A percentile compares a stretch with the other conserved stretches of the same genome.
These are phyloP conservation scores for Sebastes itinus DNA, from an alignment of 2,797 vertebrate genomes.

Conservation along the genomic window DNA sequence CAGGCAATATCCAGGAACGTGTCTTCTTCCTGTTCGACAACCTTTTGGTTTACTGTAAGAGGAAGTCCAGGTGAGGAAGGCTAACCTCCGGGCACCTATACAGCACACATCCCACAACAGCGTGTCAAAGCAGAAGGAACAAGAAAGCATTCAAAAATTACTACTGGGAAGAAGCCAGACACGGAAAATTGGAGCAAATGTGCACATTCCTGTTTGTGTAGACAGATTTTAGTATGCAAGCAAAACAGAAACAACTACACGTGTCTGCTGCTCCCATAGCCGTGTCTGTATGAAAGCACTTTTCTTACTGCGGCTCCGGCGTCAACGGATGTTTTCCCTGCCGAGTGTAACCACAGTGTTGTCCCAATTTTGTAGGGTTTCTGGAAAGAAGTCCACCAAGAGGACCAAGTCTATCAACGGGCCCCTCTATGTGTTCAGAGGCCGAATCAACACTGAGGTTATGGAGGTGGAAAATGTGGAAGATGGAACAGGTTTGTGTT, in stretches of 20 bases:
- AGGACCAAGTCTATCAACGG: conserved; percentile 98
- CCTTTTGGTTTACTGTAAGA: conserved; percentile 98
- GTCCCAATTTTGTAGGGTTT: conserved; percentile 86
- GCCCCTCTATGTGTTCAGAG: conserved; percentile 93
- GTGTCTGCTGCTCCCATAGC: conserved; percentile 6
- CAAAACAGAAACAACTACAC: conserved; percentile 28
- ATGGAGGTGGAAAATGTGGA: conserved; percentile 99
- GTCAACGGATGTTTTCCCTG: conserved; percentile 58
- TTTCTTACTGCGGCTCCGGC: conserved; percentile 33
- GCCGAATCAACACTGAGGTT: conserved; percentile 96
- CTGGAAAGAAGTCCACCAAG: conserved; percentile 95
- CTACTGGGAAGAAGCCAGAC: neutral
- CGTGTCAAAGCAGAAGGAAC: neutral
- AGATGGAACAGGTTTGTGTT: conserved; percentile 97
- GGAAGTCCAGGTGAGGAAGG: conserved; percentile 92
- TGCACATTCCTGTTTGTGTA: conserved; percentile 27
- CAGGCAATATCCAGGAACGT: conserved; percentile 97
- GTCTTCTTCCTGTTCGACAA: conserved; percentile 99
- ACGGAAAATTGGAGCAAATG: conserved; percentile 9
- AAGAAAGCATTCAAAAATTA: neutral
- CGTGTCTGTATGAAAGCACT: conserved; percentile 28
- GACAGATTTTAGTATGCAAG: conserved; percentile 23
- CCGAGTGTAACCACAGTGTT: conserved; percentile 53
- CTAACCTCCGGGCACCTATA: neutral
- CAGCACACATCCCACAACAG: neutral